Evolutionary conservation across 2,888 invertebrate species (phyloP).

Genomic region (Amiota communis): DNA sequence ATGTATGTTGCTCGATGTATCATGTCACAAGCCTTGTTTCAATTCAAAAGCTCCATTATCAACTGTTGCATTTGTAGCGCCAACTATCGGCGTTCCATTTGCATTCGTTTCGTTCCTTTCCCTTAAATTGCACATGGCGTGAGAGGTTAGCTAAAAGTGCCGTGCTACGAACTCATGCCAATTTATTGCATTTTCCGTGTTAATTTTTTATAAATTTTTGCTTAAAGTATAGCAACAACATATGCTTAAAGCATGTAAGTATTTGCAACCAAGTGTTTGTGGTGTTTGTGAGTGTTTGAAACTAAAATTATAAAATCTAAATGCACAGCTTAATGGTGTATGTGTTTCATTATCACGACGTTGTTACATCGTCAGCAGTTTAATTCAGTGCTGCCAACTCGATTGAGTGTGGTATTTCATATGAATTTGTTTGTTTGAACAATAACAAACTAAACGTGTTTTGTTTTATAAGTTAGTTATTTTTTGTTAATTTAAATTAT

Average conservation of each 20-base stretch:
- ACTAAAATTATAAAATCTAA: background rate
- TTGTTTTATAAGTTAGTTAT: background rate
- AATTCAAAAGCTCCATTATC: background rate
- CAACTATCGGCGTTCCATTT: background rate
- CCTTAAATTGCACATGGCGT: conserved; percentile 56
- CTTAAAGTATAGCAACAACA: conserved; percentile 28
- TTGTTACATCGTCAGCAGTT: conserved; percentile 35
- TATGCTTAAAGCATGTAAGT: conserved; percentile 38
- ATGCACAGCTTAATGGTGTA: background rate
- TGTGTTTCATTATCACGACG: conserved; percentile 26
- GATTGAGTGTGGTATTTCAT: background rate
- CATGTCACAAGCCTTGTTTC: no score
- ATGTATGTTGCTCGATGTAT: no score
- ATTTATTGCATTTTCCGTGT: conserved; percentile 44
- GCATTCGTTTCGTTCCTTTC: conserved; percentile 42
- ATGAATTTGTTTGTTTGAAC: background rate
- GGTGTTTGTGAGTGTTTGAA: conserved; percentile 1
- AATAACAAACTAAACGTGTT: background rate
- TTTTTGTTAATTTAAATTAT: background rate
- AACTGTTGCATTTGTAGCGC: conserved; percentile 4
- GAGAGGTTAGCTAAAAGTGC: conserved; percentile 47
- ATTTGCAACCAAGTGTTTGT: background rate
- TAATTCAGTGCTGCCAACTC: background rate
- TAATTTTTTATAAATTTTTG: conserved; percentile 44
- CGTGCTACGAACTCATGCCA: conserved; percentile 47